A percentile compares a stretch with the other conserved stretches of the same genome.
Evolutionary conservation across 2,888 invertebrate genomes (phyloP).

Genomic region (Anoncus sp.): DNA sequence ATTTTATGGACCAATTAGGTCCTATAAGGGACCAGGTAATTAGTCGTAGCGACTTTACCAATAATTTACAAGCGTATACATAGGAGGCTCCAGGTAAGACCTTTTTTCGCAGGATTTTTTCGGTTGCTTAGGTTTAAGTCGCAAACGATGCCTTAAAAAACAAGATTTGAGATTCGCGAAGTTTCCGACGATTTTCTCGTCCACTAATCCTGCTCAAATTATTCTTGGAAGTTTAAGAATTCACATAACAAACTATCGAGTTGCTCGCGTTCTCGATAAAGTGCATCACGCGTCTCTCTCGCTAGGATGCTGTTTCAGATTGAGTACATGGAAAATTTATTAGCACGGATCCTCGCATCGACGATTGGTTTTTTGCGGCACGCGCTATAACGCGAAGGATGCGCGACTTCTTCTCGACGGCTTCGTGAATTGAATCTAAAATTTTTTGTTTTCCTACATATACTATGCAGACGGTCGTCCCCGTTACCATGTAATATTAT

Average conservation of each 20-base stretch:
- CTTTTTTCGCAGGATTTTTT: no score
- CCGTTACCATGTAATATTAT: conserved; percentile 9
- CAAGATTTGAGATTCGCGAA: no score
- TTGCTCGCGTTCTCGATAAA: not conserved
- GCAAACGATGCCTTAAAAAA: no score
- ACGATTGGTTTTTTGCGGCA: conserved; percentile 28
- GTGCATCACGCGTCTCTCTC: conserved; percentile 3
- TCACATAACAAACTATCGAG: conserved; percentile 3
- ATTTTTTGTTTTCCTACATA: conserved; percentile 20
- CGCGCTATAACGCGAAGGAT: conserved; percentile 43
- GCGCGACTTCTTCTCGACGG: conserved; percentile 20
- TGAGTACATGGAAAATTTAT: conserved; percentile 76
- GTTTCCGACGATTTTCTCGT: not conserved
- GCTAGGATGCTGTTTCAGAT: conserved; percentile 76
- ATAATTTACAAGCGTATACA: no score
- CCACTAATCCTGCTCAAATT: not conserved
- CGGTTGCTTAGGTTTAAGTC: no score
- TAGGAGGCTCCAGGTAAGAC: no score
- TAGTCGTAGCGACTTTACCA: no score
- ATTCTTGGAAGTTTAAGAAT: not conserved
- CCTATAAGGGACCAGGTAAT: no score
- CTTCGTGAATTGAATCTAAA: conserved; percentile 54
- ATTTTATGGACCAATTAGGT: no score
- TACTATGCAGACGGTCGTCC: not conserved
- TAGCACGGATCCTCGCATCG: conserved; percentile 70